A percentile compares a stretch with the other conserved stretches of the same genome.
Conservation (phyloP, 2,797 vertebrate species). For the Galago senegalensis region DNA sequence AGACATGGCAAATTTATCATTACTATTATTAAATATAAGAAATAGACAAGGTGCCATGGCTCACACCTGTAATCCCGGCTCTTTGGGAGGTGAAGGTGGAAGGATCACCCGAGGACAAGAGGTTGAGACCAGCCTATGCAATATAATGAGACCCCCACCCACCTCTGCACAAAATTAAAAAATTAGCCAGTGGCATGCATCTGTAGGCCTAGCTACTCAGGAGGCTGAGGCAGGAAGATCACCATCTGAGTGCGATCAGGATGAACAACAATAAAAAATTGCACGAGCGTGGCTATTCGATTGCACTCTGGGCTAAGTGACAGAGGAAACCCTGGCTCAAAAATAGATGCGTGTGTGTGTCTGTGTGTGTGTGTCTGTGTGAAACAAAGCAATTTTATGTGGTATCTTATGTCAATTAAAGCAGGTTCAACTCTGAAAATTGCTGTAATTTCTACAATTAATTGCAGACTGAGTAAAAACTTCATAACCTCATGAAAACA, state of each 20-base stretch:
- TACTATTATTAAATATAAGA: conserved; percentile 41
- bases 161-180: not conserved
- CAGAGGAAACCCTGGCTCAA: not conserved
- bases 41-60: not conserved
- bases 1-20: not conserved
- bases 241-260: not conserved
- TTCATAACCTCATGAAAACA: conserved; percentile 23
- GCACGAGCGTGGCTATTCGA: not conserved
- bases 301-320: not conserved
- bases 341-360: not conserved
- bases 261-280: not conserved
- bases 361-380: not conserved
- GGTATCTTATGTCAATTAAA: not conserved
- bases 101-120: not conserved
- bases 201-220: not conserved
- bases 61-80: not conserved
- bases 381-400: not conserved
- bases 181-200: not conserved
- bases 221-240: not conserved
- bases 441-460: conserved; percentile 46
- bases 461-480: conserved; percentile 9
- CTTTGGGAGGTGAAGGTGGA: not conserved
- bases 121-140: not conserved
- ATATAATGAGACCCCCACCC: not conserved
- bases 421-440: conserved; percentile 45